A percentile compares a stretch with the other conserved stretches of the same genome.
These are phyloP conservation scores for Caloenas nicobarica DNA, from an alignment of 2,113 vertebrate genomes.

Conservation along the genomic window DNA sequence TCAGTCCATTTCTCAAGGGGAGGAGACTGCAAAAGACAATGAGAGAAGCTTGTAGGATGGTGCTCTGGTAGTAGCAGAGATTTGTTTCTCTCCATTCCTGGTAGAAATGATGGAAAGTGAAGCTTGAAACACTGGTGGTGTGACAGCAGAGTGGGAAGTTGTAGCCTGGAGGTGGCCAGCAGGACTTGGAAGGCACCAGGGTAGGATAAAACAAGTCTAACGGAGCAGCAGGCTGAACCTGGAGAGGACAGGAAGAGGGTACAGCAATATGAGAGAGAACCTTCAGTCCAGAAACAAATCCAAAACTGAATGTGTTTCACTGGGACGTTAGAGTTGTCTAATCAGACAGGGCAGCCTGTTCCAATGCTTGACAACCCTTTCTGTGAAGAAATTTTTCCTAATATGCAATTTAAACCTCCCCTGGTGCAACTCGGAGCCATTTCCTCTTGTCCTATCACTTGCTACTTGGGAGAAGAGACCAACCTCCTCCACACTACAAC, in stretches of 20 bases:
- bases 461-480: neutral
- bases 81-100: neutral
- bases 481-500: accelerated
- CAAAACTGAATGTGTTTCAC: neutral
- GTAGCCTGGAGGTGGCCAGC: neutral
- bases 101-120: neutral
- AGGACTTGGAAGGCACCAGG: neutral
- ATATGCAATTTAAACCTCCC: neutral
- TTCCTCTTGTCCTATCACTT: neutral
- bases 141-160: neutral
- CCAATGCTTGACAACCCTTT: neutral
- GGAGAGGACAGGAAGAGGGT: neutral
- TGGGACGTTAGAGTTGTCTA: neutral
- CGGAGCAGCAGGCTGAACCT: neutral
- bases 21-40: neutral
- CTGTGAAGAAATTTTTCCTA: neutral
- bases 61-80: neutral
- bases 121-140: neutral
- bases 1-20: neutral
- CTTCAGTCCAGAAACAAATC: neutral
- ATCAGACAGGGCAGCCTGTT: neutral
- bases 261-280: neutral
- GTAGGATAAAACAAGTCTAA: neutral
- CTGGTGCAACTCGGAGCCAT: accelerated
- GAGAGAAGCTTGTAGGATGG: neutral